These are phyloP conservation scores for Labeo catla DNA, from an alignment of 2,113 vertebrate species.

Conservation along the genomic window DNA sequence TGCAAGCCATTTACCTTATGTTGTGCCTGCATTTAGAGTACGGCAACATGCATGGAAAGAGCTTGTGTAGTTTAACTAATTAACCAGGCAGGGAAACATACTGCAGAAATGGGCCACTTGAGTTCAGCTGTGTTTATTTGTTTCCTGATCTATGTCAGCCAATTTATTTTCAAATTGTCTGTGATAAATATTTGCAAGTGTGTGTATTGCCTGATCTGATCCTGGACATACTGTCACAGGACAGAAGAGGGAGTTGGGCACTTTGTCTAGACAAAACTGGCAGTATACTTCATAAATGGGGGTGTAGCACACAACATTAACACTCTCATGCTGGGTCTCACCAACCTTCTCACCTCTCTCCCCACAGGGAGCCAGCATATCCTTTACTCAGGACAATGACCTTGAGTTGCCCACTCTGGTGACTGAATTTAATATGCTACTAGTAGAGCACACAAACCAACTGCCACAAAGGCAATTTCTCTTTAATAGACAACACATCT, in stretches of 20 bases:
- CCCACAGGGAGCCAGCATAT: conserved; percentile 45
- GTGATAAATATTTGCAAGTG: background rate
- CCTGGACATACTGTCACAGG: background rate
- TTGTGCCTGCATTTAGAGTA: background rate
- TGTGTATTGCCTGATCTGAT: background rate
- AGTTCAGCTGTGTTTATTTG: background rate
- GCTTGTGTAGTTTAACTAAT: background rate
- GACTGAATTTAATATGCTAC: conserved; percentile 61
- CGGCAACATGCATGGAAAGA: background rate
- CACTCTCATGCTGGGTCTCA: conserved; percentile 30
- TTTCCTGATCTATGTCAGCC: background rate
- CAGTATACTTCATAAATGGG: conserved; percentile 19
- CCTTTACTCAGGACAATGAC: conserved; percentile 55
- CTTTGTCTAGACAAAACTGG: background rate
- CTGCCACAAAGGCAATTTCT: conserved; percentile 33
- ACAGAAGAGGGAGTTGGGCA: background rate
- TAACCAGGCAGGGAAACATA: background rate
- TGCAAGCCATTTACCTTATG: background rate
- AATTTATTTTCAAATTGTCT: background rate
- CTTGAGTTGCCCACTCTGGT: conserved; percentile 55
- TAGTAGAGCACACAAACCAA: conserved; percentile 53
- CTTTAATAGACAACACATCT: background rate
- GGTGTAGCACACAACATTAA: conserved; percentile 16
- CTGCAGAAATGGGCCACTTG: background rate
- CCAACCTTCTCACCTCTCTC: conserved; percentile 27